These are phyloP conservation scores for Porphyrio hochstetteri DNA, from an alignment of 2,113 vertebrate genomes.

Conservation along the genomic window DNA sequence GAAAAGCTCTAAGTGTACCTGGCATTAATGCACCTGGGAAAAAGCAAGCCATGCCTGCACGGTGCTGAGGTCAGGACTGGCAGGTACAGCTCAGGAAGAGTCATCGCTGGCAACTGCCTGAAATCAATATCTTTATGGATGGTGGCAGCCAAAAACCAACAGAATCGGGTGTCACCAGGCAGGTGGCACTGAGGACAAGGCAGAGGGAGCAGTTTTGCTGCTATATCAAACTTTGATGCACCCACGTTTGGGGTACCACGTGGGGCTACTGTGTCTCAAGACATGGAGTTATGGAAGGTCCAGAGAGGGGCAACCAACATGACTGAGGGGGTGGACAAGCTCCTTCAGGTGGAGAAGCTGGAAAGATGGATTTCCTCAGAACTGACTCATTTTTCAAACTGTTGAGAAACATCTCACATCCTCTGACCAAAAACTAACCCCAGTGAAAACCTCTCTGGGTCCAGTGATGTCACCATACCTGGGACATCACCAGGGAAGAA, in stretches of 20 bases:
- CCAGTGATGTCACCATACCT: background rate
- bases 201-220: background rate
- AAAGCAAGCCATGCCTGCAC: background rate
- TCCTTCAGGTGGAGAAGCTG: background rate
- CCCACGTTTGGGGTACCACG: rapidly evolving
- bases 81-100: background rate
- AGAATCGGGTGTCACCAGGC: background rate
- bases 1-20: background rate
- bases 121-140: background rate
- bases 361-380: background rate
- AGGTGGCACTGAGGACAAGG: background rate
- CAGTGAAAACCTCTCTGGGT: background rate
- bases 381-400: background rate
- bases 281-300: background rate
- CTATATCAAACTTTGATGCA: background rate
- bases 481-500: background rate
- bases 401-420: background rate
- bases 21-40: background rate
- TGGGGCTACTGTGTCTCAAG: background rate
- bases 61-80: background rate
- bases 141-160: background rate
- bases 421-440: background rate
- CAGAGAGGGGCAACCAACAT: background rate
- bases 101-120: background rate
- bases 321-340: background rate